phyloP scores from a whole-genome alignment of 2,113 vertebrate species.

The Stictonetta naevosa region DNA sequence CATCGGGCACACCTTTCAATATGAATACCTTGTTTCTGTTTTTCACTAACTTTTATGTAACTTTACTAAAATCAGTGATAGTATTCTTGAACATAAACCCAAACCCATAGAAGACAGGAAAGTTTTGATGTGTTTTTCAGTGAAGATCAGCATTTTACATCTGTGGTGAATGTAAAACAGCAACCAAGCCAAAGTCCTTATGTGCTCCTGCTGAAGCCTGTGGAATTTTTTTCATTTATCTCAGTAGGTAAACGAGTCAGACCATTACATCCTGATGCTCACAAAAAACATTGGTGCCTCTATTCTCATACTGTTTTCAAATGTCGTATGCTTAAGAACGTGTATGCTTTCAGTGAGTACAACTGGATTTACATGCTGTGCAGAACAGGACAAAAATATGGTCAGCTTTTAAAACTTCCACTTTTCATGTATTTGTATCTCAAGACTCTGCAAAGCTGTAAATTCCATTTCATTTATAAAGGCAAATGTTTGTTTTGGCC shows the following conservation, averaged over 20 bases:
- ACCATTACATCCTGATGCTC: background rate
- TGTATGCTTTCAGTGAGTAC: background rate
- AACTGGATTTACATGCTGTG: background rate
- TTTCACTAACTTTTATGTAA: background rate
- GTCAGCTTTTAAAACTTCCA: background rate
- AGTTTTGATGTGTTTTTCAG: background rate
- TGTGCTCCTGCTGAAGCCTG: background rate
- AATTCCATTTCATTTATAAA: background rate
- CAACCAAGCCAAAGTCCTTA: background rate
- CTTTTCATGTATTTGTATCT: background rate
- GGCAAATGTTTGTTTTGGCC: background rate
- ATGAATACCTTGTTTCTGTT: background rate
- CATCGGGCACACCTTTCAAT: background rate
- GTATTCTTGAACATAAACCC: fast-evolving
- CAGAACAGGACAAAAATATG: background rate
- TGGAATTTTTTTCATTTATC: background rate
- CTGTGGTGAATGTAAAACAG: background rate
- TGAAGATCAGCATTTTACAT: background rate
- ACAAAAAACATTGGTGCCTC: background rate
- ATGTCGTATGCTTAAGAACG: fast-evolving
- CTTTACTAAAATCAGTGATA: background rate
- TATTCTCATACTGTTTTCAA: background rate
- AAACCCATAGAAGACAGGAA: background rate
- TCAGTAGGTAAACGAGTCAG: background rate
- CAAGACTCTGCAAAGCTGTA: background rate